Percentiles rank a stretch among this genome's conserved stretches.
phyloP scores from a whole-genome alignment of 2,888 invertebrate genomes.

The Drosophila basisetae region DNA sequence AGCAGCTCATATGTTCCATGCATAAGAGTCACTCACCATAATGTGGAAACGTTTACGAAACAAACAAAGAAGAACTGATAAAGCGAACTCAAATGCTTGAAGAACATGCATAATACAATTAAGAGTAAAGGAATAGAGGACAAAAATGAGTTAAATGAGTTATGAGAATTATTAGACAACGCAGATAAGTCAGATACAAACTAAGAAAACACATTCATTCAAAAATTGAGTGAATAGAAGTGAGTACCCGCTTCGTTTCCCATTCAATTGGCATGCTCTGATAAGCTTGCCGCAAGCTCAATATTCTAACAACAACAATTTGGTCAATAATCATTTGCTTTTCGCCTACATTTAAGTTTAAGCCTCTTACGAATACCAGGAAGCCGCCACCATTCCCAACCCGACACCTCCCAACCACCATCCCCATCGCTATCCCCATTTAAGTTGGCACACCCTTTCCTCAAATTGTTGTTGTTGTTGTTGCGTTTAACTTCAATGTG shows the following conservation, averaged over 20 bases:
- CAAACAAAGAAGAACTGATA: neutral
- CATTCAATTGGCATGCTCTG: conserved; percentile 35
- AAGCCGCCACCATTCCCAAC: neutral
- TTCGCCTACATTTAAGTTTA: conserved; percentile 41
- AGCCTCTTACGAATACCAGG: conserved; percentile 12
- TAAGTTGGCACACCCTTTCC: conserved; percentile 11
- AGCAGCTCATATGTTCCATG: neutral
- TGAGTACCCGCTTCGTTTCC: conserved; percentile 6
- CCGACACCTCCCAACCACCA: neutral
- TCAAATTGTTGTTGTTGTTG: conserved; percentile 10
- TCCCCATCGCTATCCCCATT: neutral
- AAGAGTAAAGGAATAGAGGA: neutral
- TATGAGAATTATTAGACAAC: no score
- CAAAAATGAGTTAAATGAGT: neutral
- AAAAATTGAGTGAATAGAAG: conserved; percentile 14
- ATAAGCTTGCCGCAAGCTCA: conserved; percentile 12
- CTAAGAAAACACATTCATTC: neutral
- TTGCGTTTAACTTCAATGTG: conserved; percentile 22
- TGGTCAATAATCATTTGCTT: conserved; percentile 30
- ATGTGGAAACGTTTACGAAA: neutral
- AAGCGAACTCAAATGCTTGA: neutral
- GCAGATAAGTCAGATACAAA: neutral
- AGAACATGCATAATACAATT: neutral
- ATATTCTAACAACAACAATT: conserved; percentile 32
- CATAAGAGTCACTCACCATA: neutral